A percentile compares a stretch with the other conserved stretches of the same genome.
These are phyloP conservation scores for Carduelis carduelis DNA, from an alignment of 2,797 vertebrate genomes.

Conservation along the genomic window DNA sequence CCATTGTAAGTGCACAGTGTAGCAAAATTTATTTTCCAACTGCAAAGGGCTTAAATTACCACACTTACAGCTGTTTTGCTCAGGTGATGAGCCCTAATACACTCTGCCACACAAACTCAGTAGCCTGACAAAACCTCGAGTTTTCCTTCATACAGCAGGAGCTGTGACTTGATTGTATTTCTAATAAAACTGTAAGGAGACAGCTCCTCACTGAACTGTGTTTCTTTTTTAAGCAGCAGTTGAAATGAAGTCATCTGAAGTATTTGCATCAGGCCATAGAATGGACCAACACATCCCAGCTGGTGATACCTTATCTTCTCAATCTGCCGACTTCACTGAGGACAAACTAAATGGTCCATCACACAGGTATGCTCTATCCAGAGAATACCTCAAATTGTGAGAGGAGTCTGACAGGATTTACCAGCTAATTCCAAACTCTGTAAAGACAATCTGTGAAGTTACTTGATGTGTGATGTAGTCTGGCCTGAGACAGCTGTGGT, in stretches of 20 bases:
- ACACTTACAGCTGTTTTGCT: not conserved
- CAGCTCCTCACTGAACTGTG: not conserved
- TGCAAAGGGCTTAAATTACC: not conserved
- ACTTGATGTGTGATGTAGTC: slow-evolving; percentile 40
- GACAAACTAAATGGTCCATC: slow-evolving; percentile 67
- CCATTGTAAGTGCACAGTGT: not conserved
- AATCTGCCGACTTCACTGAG: slow-evolving; percentile 5
- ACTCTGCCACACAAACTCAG: not conserved
- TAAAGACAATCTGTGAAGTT: slow-evolving; percentile 53
- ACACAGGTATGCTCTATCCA: slow-evolving; percentile 72
- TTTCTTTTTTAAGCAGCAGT: slow-evolving; percentile 23
- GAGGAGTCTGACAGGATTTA: not conserved
- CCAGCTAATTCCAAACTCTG: slow-evolving; percentile 26
- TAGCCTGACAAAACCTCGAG: not conserved
- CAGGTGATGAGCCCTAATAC: not conserved
- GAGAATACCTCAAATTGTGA: not conserved
- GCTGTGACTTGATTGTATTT: not conserved
- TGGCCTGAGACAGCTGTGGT: slow-evolving; percentile 8
- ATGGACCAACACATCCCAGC: slow-evolving; percentile 14
- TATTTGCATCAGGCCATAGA: slow-evolving; percentile 65
- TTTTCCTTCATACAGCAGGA: not conserved
- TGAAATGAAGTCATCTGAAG: slow-evolving; percentile 68
- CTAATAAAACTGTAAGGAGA: not conserved
- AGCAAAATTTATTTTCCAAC: not conserved
- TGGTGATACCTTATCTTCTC: slow-evolving; percentile 31